Base-by-base conservation (phyloP, 2,888 invertebrate species). In the Eupithecia insigniata region DNA sequence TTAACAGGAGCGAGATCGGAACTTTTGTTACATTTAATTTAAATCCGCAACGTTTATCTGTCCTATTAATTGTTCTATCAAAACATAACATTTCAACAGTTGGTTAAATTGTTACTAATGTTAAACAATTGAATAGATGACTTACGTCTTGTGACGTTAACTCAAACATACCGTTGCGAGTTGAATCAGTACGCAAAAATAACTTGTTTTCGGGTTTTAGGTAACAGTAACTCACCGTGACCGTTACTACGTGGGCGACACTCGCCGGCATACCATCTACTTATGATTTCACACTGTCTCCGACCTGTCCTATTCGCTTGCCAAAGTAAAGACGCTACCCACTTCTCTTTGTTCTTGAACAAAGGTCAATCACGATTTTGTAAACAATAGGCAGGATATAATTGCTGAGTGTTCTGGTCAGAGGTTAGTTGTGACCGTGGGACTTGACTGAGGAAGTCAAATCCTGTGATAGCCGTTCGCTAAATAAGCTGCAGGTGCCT, bases 211-310 rank as follows among this genome's bases (percentile, higher is more conserved):
- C 81, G 83, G 84, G 79, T 86, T 86, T 84, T 83, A 85, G 84
- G 83, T 90, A 90, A 90, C 90, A 90, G 90, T 91, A 91, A 87
- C 81, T 84, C 86, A 85, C 85, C 81, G 79, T 81, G 82, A 90
- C 91, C 90, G 92, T 92, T 92, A 92, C 79, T 82, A 84, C 85
- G 92, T 91, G 87, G 89, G 89, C 85, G 85, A 82, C 80, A 87
- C 85, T 86, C 85, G 81, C 84, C 34, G 32, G 32, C 30, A 62
- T 34, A 34, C 55, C 83, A 86, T 77, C 84, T 83, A 82, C 81
- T 26, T 64, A 64, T 26, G 76, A 79, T 82, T 78, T 77, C 78
- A 78, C 77, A 80, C 80, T 71, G 71, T 76, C 81, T 55, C 55
- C 55, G 14, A 1, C n/a, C 81, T 82, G 81, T 82, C 79, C 80